phyloP scores from a whole-genome alignment of 23 tunicate species.

The Halocynthia roretzi region DNA sequence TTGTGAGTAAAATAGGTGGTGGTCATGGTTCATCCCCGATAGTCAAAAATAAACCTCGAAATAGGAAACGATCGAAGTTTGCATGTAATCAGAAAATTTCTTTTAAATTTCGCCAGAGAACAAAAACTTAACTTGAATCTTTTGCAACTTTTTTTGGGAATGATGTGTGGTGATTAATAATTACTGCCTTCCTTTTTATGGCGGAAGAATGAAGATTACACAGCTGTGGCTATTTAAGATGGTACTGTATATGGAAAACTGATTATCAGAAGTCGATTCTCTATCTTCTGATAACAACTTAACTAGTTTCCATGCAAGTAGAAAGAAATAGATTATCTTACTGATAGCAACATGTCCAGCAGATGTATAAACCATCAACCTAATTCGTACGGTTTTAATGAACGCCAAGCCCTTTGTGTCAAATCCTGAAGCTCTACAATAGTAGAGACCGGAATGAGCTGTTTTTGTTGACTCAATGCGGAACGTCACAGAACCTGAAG shows the following conservation, averaged over 20 bases:
- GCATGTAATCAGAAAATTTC: too few relatives aligned
- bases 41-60: too few relatives aligned
- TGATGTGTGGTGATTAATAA: too few relatives aligned
- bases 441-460: background rate
- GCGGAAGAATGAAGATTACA: background rate
- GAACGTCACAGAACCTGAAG: background rate
- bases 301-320: too few relatives aligned
- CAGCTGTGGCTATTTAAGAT: background rate
- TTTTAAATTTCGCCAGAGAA: too few relatives aligned
- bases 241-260: background rate
- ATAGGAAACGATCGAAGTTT: too few relatives aligned
- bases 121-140: too few relatives aligned
- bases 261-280: too few relatives aligned
- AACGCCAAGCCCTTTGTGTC: background rate
- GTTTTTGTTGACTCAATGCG: background rate
- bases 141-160: too few relatives aligned
- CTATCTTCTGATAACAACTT: too few relatives aligned
- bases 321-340: background rate
- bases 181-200: background rate
- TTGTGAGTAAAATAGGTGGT: background rate
- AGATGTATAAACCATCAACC: background rate
- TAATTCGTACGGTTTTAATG: background rate
- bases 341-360: background rate
- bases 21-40: background rate
- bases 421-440: background rate